Evolutionary conservation across 2,888 invertebrate species (phyloP), one percentile per base, ranked within the genome.

Genomic region (Oxycera nigricornis): DNA sequence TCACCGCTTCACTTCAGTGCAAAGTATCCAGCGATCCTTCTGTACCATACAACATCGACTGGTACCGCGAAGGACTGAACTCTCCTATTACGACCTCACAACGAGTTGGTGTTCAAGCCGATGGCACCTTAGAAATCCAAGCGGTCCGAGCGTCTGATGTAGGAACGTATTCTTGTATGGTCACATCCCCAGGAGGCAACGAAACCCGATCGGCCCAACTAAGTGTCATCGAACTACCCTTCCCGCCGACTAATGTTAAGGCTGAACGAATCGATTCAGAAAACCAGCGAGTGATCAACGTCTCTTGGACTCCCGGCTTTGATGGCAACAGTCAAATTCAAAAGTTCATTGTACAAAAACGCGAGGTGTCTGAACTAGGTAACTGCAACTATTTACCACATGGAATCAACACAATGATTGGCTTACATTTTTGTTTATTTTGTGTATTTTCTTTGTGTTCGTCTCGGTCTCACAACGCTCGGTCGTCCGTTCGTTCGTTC

Each of bases 321-420:
- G 96, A 98, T 86, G 99, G 99, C 73, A 98, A 99, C 85, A 96
- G 96, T 81, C 95, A 96, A 9, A 92, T 98, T 75, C 90, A 93
- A 80, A 94, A 96, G 82, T 98, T 94, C 84, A 95, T 96, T 77
- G 90, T 98, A 73, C 96, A 98, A 83, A 93, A 92, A 84, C 89
- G 96, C 77, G 92, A 95, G 80, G 94, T 97, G 28, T 94, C 95
- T 1, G 93, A 94, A 84, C 88, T 94, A 79, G 94, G 94, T 94
- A 86, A 87, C 88, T 83, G 17, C 9, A 26, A 17, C 57, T n/a
- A 30, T 70, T 70, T 55, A 20, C n/a, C 52, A 70, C 39, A 22
- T 39, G 28, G 61, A 55, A 57, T 24, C 11, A 52, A 35, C 26
- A 61, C 24, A 39, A 26, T 52, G 55, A 46, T 52, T 41, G 39